Base-by-base conservation (phyloP, 2,888 invertebrate species). In the Eupithecia centaureata region DNA sequence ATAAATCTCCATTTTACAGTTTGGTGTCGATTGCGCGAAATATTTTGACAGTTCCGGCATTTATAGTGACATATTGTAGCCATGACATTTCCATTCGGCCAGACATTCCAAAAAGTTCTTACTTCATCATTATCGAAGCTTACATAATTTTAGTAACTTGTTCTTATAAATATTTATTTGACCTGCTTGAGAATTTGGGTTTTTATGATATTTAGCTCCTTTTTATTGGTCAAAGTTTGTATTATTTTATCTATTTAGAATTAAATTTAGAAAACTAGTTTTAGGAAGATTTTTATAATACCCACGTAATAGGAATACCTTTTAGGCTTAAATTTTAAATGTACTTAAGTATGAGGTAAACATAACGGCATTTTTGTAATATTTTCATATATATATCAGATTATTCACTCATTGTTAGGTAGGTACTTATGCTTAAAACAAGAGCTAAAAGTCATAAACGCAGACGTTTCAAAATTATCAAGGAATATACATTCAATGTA, bases 61-160 rank as follows among this genome's bases (percentile, higher is more conserved):
- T 61, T 62, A 58, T 57, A 60, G 63, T 64, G 70, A 71, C 65
- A 70, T 71, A 76, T 73, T 71, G 70, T 72, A 81, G 67, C 79
- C 82, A 72, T 80, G 82, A 82, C 82, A 82, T 81, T 81, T 79
- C 61, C 67, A 67, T 71, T 66, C 58, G 47, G 47, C 61, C 25
- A 65, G 54, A 70, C 61, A 66, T 66, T 70, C 63, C 65, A 66
- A 66, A 60, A 56, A 5, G 30, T 58, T 63, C 28, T 68, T 66
- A 58, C 66, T 63, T 66, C 51, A 63, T 64, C 28, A 56, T 57
- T 65, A 42, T 61, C 61, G 61, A 66, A 60, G 47, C 25, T 61
- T 66, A 70, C 51, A 58, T 70, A 70, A 70, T 61, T 63, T 63
- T 28, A 61, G 52, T 70, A 70, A 61, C 63, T 25, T 18, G 69